A percentile compares a stretch with the other conserved stretches of the same genome.
Conservation (phyloP, 35 echinoderm and acorn worm species). For the Heliocidaris tuberculata region DNA sequence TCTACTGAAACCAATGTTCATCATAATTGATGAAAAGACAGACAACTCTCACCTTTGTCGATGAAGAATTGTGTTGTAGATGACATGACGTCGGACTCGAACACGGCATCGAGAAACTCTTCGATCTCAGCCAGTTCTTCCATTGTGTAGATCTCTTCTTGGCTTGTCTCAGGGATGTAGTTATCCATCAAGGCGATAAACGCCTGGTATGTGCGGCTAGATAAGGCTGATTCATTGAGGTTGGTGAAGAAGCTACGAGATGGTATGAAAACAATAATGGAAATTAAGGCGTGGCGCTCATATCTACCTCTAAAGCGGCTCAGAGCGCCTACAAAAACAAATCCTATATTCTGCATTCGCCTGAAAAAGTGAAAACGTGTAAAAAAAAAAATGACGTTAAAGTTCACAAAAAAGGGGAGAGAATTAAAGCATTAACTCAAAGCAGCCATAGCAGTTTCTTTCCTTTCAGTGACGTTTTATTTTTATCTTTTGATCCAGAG, state of each 20-base stretch:
- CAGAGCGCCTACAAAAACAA: no score
- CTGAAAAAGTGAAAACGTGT: no score
- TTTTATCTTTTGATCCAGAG: no score
- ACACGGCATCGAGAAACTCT: conserved; percentile 73
- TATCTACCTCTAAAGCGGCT: neutral
- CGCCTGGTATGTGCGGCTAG: conserved; percentile 57
- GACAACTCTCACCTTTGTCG: conserved; percentile 50
- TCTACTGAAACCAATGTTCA: no score
- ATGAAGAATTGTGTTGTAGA: conserved; percentile 59
- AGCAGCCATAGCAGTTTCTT: no score
- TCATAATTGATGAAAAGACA: no score
- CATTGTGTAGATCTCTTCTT: conserved; percentile 45
- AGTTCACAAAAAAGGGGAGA: no score
- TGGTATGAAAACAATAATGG: neutral
- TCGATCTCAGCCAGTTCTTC: conserved; percentile 56
- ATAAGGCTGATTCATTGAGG: conserved; percentile 48
- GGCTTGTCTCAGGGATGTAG: conserved; percentile 58
- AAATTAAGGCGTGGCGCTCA: neutral
- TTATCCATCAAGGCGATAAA: conserved; percentile 72
- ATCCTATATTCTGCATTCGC: no score
- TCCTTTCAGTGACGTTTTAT: no score
- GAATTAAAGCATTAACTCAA: no score
- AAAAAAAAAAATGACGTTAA: no score
- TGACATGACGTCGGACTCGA: conserved; percentile 66
- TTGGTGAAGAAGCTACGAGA: conserved; percentile 53